A percentile compares a stretch with the other conserved stretches of the same genome.
phyloP scores from a whole-genome alignment of 2,888 invertebrate genomes.

The Leptinotarsa haldemani region DNA sequence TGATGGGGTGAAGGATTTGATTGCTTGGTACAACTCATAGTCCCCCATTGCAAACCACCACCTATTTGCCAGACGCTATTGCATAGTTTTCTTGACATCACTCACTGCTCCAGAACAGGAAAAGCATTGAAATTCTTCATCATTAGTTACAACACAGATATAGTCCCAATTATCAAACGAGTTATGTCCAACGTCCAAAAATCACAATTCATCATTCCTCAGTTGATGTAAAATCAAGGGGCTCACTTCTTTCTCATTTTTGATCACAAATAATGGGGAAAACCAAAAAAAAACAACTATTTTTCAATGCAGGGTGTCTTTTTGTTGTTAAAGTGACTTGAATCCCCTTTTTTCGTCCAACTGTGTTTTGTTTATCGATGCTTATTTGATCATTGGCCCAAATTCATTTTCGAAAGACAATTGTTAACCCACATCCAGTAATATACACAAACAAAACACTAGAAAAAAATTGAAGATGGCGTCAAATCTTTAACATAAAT shows the following conservation, averaged over 20 bases:
- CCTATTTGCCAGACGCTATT: constrained; percentile 43
- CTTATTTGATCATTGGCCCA: constrained; percentile 2
- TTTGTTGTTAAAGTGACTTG: constrained; percentile 25
- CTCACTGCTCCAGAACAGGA: constrained; percentile 32
- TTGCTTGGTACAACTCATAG: constrained; percentile 64
- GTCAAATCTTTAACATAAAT: constrained; percentile 43
- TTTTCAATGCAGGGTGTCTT: constrained; percentile 30
- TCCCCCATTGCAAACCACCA: constrained; percentile 62
- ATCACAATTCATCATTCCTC: constrained; percentile 40
- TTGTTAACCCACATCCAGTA: constrained; percentile 35
- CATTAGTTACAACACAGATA: not conserved
- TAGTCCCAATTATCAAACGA: not conserved
- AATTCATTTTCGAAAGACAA: constrained; percentile 24
- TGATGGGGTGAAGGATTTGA: constrained; percentile 61
- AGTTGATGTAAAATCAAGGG: constrained; percentile 13
- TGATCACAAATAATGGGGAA: constrained; percentile 8
- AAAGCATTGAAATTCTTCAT: not conserved
- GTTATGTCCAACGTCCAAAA: constrained; percentile 37
- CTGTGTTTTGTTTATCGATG: not conserved
- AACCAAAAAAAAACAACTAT: constrained; percentile 25
- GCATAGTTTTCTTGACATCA: constrained; percentile 51
- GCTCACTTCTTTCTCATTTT: constrained; percentile 21
- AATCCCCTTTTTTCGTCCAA: constrained; percentile 12
- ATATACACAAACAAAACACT: constrained; percentile 56
- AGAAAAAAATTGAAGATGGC: constrained; percentile 58